A percentile compares a stretch with the other conserved stretches of the same genome.
Conservation (phyloP, 2,113 vertebrate genomes). For the Naja naja region DNA sequence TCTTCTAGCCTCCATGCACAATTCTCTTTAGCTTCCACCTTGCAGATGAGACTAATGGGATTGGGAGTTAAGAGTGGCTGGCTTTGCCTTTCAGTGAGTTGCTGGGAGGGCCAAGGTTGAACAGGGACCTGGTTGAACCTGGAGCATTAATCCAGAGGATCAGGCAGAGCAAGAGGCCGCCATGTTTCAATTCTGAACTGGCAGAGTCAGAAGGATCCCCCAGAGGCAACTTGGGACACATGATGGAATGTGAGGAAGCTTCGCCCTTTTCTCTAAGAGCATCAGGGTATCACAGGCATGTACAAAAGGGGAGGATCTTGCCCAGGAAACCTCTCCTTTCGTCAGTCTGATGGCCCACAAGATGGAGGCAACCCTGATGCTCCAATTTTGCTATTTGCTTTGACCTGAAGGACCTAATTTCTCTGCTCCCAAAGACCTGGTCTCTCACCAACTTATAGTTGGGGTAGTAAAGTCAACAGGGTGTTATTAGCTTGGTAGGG, state of each 20-base stretch:
- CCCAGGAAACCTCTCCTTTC: too few species aligned
- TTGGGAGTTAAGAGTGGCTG: not conserved
- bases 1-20: not conserved
- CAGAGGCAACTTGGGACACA: not conserved
- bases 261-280: not conserved
- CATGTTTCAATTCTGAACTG: too few species aligned
- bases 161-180: not conserved
- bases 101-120: not conserved
- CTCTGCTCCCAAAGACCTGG: too few species aligned
- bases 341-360: too few species aligned
- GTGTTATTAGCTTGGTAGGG: too few species aligned
- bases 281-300: too few species aligned
- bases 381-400: too few species aligned
- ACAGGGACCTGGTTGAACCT: not conserved
- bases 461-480: too few species aligned
- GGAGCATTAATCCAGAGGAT: not conserved
- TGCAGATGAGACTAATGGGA: not conserved
- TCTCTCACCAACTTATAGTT: too few species aligned
- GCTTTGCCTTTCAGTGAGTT: not conserved
- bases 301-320: too few species aligned
- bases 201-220: not conserved
- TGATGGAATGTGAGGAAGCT: not conserved
- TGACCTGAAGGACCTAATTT: too few species aligned
- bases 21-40: not conserved
- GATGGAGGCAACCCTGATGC: too few species aligned